A percentile compares a stretch with the other conserved stretches of the same genome.
Evolutionary conservation across 2,113 vertebrate genomes (phyloP).

Genomic region (Seriola rivoliana): DNA sequence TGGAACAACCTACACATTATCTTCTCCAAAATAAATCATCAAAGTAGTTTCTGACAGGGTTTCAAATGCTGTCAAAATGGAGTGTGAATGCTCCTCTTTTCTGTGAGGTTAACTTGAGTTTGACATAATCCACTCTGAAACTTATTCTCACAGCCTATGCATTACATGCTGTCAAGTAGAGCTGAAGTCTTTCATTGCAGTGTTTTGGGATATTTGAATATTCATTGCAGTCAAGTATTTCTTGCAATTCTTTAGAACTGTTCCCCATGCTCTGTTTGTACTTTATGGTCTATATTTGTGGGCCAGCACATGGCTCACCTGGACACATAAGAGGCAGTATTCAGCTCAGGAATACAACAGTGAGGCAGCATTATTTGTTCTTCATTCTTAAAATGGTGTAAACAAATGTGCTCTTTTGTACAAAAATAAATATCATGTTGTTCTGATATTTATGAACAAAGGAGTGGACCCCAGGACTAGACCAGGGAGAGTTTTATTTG

Average conservation of each 20-base stretch:
- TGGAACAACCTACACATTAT: not conserved
- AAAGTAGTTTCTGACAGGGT: not conserved
- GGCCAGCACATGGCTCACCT: slow-evolving; percentile 31
- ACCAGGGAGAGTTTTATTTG: not conserved
- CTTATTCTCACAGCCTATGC: no score
- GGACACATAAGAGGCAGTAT: not conserved
- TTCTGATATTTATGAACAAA: not conserved
- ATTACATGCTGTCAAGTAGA: slow-evolving; percentile 19
- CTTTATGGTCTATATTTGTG: not conserved
- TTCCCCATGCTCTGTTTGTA: slow-evolving; percentile 10
- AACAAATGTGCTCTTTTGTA: not conserved
- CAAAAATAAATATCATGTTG: not conserved
- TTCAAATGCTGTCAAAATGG: not conserved
- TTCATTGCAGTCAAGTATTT: not conserved
- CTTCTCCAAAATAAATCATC: not conserved
- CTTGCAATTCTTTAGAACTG: not conserved
- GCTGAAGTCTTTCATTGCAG: slow-evolving; percentile 28
- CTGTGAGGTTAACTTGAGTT: not conserved
- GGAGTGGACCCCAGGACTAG: not conserved
- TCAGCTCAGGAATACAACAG: slow-evolving; percentile 12
- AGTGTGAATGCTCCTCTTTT: not conserved
- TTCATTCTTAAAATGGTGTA: slow-evolving; percentile 3
- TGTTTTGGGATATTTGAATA: not conserved
- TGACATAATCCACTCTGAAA: slow-evolving; percentile 11
- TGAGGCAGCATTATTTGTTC: slow-evolving; percentile 37